Evolutionary conservation across 2,797 vertebrate species (phyloP).

Genomic region (Valencia hispanica): DNA sequence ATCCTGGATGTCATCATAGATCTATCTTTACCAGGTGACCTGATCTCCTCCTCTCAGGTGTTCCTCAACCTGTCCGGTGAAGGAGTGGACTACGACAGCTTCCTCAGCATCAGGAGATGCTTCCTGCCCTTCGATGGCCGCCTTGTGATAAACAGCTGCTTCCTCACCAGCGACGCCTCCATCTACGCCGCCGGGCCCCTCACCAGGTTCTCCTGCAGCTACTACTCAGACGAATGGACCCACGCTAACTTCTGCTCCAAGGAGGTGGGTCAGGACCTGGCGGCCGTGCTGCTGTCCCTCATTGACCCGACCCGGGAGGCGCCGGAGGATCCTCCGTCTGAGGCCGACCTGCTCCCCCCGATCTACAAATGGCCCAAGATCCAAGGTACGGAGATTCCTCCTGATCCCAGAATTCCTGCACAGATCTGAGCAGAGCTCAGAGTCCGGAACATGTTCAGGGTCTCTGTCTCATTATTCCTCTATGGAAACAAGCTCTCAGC

Average conservation of each 20-base stretch:
- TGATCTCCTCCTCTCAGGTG: constrained; percentile 73
- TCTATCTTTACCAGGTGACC: too few relatives aligned
- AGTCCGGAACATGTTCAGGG: background rate
- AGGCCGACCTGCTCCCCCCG: constrained; percentile 79
- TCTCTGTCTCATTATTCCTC: background rate
- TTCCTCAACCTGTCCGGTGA: constrained; percentile 87
- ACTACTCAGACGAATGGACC: constrained; percentile 83
- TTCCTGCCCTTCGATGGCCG: constrained; percentile 89
- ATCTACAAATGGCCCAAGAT: constrained; percentile 85
- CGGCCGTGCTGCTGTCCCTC: constrained; percentile 81
- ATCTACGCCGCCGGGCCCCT: constrained; percentile 89
- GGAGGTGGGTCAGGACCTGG: constrained; percentile 90
- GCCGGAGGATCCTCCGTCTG: constrained; percentile 37
- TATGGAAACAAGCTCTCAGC: constrained; percentile 6
- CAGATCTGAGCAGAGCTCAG: background rate
- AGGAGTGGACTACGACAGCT: constrained; percentile 85
- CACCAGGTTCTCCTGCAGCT: constrained; percentile 88
- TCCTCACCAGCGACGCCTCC: constrained; percentile 84
- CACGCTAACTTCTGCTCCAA: constrained; percentile 86
- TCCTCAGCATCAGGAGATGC: constrained; percentile 83
- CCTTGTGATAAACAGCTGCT: constrained; percentile 85
- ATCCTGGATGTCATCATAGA: too few relatives aligned
- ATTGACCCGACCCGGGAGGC: constrained; percentile 84
- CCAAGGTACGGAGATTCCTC: constrained; percentile 77
- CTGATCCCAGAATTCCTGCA: background rate